Percentiles rank a stretch among this genome's conserved stretches.
Evolutionary conservation across 2,888 invertebrate genomes (phyloP).

Genomic region (Microchrysa polita): DNA sequence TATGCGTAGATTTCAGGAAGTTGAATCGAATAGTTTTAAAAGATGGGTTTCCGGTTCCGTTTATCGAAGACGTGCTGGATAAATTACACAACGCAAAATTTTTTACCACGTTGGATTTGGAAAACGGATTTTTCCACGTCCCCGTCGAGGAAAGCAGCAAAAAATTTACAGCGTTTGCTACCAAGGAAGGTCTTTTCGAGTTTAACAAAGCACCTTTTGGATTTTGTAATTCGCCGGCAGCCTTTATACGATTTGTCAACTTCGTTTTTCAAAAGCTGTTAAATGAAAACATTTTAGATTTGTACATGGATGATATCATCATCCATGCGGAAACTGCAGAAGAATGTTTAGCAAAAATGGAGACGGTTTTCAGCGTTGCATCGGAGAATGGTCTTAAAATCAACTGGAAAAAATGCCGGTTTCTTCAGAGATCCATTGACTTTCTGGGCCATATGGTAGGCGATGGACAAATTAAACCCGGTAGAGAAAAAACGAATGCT

Average conservation of each 20-base stretch:
- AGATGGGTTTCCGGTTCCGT: neutral
- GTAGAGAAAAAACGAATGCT: slow-evolving; percentile 2
- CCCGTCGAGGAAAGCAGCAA: neutral
- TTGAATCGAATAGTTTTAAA: too few relatives aligned
- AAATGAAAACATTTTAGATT: too few relatives aligned
- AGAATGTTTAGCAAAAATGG: neutral
- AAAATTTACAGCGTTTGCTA: slow-evolving; percentile 5
- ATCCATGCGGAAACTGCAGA: too few relatives aligned
- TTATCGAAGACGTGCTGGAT: neutral
- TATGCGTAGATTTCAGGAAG: neutral
- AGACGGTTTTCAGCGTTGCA: neutral
- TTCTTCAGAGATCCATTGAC: neutral
- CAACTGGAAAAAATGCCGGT: too few relatives aligned
- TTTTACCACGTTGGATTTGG: too few relatives aligned
- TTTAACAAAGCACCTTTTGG: too few relatives aligned
- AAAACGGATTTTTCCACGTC: neutral
- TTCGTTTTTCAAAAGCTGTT: neutral
- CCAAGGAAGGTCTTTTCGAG: neutral
- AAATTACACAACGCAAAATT: neutral
- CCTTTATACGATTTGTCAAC: neutral
- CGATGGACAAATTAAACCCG: too few relatives aligned
- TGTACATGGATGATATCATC: too few relatives aligned
- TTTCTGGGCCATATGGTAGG: neutral
- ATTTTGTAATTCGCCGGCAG: too few relatives aligned
- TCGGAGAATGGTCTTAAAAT: neutral